A percentile compares a stretch with the other conserved stretches of the same genome.
phyloP scores from a whole-genome alignment of 1,140 invertebrate genomes.

The Conus betulinus region DNA sequence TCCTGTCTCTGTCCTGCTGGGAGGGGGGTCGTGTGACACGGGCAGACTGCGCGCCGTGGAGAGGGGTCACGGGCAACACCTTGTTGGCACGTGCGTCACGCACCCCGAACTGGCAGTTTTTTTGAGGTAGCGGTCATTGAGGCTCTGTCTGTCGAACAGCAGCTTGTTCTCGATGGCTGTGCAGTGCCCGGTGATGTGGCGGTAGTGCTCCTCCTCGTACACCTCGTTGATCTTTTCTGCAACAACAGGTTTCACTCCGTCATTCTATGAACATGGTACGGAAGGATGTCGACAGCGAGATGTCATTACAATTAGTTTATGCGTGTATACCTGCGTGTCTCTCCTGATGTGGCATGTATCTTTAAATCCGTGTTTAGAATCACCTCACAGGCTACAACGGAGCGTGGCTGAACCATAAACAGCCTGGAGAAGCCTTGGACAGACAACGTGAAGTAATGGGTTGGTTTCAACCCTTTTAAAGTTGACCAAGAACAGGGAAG shows the following conservation, averaged over 20 bases:
- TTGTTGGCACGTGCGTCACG: background rate
- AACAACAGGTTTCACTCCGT: background rate
- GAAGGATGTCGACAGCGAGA: too few relatives aligned
- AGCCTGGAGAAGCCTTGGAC: too few relatives aligned
- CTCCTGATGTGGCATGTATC: too few relatives aligned
- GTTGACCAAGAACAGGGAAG: too few relatives aligned
- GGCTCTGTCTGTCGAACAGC: conserved; percentile 29
- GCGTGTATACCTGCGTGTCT: too few relatives aligned
- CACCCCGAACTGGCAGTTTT: conserved; percentile 23
- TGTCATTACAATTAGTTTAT: too few relatives aligned
- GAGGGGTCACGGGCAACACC: background rate
- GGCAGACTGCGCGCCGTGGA: background rate
- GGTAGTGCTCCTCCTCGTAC: conserved; percentile 27
- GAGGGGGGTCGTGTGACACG: background rate
- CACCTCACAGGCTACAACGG: too few relatives aligned
- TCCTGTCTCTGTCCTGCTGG: conserved; percentile 3
- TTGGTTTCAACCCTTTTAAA: too few relatives aligned
- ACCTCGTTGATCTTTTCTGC: conserved; percentile 28
- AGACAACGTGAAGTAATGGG: too few relatives aligned
- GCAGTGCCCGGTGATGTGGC: conserved; percentile 27
- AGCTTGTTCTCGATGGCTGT: conserved; percentile 34
- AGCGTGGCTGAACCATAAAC: too few relatives aligned
- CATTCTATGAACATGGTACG: too few relatives aligned
- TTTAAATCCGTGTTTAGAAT: too few relatives aligned
- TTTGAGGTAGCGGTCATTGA: conserved; percentile 29